Conservation (phyloP, 2,797 vertebrate species). For the Rhynchonycteris naso region DNA sequence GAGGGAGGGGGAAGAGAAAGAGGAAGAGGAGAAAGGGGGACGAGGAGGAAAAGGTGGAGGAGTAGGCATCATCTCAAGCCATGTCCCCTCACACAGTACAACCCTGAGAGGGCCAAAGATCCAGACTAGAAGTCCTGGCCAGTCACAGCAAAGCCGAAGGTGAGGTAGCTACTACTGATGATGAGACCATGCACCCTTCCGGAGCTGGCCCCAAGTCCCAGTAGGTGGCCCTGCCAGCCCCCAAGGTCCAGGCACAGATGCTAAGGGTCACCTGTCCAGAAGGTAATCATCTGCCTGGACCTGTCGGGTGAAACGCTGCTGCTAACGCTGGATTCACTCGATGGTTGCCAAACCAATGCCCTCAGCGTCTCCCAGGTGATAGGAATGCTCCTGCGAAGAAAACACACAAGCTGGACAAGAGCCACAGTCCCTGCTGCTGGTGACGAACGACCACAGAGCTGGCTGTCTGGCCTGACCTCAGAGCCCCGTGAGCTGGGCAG, state of each 20-base stretch:
- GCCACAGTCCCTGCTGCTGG: conserved; percentile 92
- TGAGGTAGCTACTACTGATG: not conserved
- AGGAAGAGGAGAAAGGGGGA: no score
- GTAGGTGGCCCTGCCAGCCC: no score
- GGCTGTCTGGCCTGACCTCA: conserved; percentile 93
- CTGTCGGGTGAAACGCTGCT: not conserved
- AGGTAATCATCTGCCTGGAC: not conserved
- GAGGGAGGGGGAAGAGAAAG: no score
- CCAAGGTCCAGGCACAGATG: not conserved
- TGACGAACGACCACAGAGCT: conserved; percentile 93
- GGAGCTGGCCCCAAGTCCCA: not conserved
- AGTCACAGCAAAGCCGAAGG: fast-evolving
- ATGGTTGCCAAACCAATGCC: conserved; percentile 92
- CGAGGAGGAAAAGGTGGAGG: not conserved
- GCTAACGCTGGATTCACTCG: not conserved
- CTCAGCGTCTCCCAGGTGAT: conserved; percentile 94
- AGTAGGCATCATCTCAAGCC: not conserved
- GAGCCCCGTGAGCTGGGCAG: conserved; percentile 93
- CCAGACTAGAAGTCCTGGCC: not conserved
- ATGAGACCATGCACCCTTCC: not conserved
- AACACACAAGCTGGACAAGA: conserved; percentile 94
- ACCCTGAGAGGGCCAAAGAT: not conserved
- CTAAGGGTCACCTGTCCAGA: not conserved
- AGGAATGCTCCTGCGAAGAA: conserved; percentile 94
- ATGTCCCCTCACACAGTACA: no score